These are phyloP conservation scores for Calycopis cecrops DNA, from an alignment of 1,140 invertebrate species.

Conservation along the genomic window DNA sequence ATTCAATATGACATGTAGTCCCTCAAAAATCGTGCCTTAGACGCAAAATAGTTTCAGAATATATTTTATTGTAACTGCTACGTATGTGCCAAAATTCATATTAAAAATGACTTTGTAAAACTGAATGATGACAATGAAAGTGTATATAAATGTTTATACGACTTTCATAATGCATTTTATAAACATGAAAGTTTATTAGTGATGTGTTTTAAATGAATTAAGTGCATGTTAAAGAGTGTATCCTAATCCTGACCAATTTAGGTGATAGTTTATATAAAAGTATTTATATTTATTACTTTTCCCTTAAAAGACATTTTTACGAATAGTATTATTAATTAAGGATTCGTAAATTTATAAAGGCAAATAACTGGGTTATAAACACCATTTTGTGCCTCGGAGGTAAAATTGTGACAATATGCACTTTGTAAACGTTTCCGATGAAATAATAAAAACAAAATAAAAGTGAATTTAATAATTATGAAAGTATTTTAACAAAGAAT, in stretches of 20 bases:
- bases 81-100: conserved; percentile 36
- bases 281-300: conserved; percentile 73
- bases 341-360: conserved; percentile 60
- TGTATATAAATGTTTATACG: conserved; percentile 28
- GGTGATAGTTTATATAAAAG: conserved; percentile 58
- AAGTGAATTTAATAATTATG: not conserved
- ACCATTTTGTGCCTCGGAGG: conserved; percentile 63
- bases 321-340: conserved; percentile 74
- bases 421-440: conserved; percentile 42
- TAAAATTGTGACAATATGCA: conserved; percentile 54
- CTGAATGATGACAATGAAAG: conserved; percentile 24
- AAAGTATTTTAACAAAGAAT: not conserved
- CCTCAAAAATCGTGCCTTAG: conserved; percentile 60
- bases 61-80: conserved; percentile 34
- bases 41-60: conserved; percentile 49
- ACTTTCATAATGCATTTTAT: conserved; percentile 35
- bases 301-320: conserved; percentile 73
- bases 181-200: conserved; percentile 21
- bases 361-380: conserved; percentile 62
- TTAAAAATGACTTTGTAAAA: conserved; percentile 17
- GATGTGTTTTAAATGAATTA: conserved; percentile 25
- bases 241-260: conserved; percentile 70
- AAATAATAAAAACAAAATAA: conserved; percentile 22
- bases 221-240: conserved; percentile 60
- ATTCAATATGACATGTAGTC: conserved; percentile 27